Conservation (phyloP, 2,797 vertebrate genomes). For the Apodemus agrarius region DNA sequence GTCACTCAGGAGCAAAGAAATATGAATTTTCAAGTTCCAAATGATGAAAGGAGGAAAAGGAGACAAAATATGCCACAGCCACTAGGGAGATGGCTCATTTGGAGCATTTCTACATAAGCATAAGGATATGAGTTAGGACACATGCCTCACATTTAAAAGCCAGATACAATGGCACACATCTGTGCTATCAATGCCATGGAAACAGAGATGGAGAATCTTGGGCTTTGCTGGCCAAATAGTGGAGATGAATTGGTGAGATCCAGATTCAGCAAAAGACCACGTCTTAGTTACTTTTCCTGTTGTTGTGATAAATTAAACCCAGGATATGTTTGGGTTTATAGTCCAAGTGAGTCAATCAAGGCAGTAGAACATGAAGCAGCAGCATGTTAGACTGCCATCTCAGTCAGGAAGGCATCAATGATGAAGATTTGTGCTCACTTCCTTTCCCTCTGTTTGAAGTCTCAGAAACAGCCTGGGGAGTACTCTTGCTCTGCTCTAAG, state of each 20-base stretch:
- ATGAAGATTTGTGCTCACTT: neutral
- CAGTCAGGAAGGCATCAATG: neutral
- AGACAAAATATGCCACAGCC: neutral
- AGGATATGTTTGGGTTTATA: neutral
- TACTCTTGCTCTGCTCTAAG: neutral
- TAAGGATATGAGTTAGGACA: neutral
- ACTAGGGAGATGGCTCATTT: neutral
- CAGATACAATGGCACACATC: neutral
- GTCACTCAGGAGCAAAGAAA: neutral
- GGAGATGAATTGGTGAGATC: neutral
- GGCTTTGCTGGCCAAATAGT: neutral
- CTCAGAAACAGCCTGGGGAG: neutral
- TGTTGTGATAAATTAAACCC: neutral
- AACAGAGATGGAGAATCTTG: neutral
- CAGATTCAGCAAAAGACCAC: neutral
- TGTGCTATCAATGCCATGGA: neutral
- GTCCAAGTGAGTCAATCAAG: neutral
- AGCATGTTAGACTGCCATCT: neutral
- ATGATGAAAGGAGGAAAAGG: neutral
- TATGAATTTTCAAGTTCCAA: conserved; percentile 34
- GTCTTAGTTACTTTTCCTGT: neutral
- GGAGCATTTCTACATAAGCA: neutral
- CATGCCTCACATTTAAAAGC: neutral
- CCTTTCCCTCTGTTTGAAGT: neutral
- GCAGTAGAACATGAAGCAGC: neutral